A percentile compares a stretch with the other conserved stretches of the same genome.
Conservation (phyloP, 2,888 invertebrate species). For the Drosophila mulleri region DNA sequence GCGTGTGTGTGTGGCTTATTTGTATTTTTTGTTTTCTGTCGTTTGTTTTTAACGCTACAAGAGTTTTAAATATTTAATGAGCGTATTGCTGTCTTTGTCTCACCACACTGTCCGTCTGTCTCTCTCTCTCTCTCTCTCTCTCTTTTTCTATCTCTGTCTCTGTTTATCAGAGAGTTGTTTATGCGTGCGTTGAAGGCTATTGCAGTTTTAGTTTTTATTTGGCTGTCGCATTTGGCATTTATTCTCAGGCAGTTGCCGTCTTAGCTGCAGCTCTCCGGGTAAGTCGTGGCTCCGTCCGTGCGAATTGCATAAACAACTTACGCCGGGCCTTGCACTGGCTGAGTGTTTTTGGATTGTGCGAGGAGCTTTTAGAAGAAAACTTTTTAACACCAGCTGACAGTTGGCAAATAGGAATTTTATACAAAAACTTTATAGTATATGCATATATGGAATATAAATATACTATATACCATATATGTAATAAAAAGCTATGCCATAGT, state of each 20-base stretch:
- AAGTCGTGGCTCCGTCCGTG: constrained; percentile 6
- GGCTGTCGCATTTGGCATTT: constrained; percentile 49
- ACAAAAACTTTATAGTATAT: constrained; percentile 1
- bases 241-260: constrained; percentile 44
- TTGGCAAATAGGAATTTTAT: constrained; percentile 1
- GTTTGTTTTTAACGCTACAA: constrained; percentile 47
- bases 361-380: constrained; percentile 14
- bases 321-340: background rate
- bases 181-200: constrained; percentile 47
- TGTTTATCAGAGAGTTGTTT: constrained; percentile 6
- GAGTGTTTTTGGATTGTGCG: background rate
- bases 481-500: too few relatives aligned
- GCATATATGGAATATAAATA: background rate
- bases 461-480: background rate
- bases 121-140: background rate
- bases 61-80: constrained; percentile 72
- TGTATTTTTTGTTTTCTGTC: constrained; percentile 30
- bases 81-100: constrained; percentile 3
- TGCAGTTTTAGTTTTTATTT: constrained; percentile 48
- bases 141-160: constrained; percentile 1
- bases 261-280: constrained; percentile 42
- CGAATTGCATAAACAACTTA: constrained; percentile 28
- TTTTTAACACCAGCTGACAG: constrained; percentile 22
- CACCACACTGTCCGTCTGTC: background rate
- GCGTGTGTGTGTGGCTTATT: constrained; percentile 12